Percentiles rank a stretch among this genome's conserved stretches.
phyloP scores from a whole-genome alignment of 2,888 invertebrate species.

The Andrena camellia region DNA sequence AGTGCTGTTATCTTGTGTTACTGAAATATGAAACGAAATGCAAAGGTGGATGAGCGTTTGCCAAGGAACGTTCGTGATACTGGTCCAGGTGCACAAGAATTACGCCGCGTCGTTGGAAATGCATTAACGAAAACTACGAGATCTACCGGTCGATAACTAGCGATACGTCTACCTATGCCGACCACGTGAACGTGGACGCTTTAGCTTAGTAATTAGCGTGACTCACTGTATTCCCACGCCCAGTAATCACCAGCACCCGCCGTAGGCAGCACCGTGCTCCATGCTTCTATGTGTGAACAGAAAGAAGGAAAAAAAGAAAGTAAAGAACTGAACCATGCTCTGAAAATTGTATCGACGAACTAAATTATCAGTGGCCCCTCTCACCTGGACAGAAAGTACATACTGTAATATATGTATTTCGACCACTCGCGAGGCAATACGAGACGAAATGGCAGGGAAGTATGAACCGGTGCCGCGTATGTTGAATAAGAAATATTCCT shows the following conservation, averaged over 20 bases:
- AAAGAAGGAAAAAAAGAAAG: slow-evolving; percentile 77
- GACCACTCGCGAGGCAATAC: too few species aligned
- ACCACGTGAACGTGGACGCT: slow-evolving; percentile 52
- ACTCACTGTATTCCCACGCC: slow-evolving; percentile 84
- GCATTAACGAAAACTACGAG: slow-evolving; percentile 52
- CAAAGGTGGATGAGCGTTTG: background rate
- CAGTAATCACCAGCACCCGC: slow-evolving; percentile 84
- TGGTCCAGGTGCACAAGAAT: slow-evolving; percentile 29
- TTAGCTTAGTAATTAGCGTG: slow-evolving; percentile 71
- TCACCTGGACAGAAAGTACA: background rate
- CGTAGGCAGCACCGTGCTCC: slow-evolving; percentile 84
- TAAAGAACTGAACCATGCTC: slow-evolving; percentile 79
- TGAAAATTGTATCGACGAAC: slow-evolving; percentile 16
- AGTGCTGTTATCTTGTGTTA: background rate
- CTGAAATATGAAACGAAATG: background rate
- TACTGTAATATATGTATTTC: background rate
- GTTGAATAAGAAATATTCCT: too few species aligned
- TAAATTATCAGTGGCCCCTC: slow-evolving; percentile 13
- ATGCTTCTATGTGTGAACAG: slow-evolving; percentile 83
- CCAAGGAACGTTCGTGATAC: background rate
- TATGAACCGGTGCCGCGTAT: too few species aligned
- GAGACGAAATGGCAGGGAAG: too few species aligned
- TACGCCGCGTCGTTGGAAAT: slow-evolving; percentile 9
- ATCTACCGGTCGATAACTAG: slow-evolving; percentile 64
- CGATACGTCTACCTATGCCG: slow-evolving; percentile 58